Evolutionary conservation across 2,113 vertebrate genomes (phyloP).

Genomic region (Marmota monax): DNA sequence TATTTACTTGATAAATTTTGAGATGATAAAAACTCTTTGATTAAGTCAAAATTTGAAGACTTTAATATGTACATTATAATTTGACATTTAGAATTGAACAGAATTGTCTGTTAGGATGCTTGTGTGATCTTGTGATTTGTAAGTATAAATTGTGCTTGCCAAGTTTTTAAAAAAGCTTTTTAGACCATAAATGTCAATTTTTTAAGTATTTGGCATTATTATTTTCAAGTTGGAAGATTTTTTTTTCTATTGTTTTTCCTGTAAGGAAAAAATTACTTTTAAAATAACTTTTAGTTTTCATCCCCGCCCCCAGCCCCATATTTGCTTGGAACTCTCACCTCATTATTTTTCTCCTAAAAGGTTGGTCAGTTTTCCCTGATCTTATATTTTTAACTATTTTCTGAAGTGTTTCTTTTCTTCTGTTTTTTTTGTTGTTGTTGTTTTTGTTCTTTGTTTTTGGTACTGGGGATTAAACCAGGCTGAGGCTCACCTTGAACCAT

Average conservation of each 20-base stretch:
- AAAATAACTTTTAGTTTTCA: background rate
- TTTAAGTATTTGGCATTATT: slow-evolving; percentile 30
- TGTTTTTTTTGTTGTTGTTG: too few species aligned
- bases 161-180: background rate
- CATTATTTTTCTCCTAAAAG: slow-evolving; percentile 10
- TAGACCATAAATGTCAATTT: background rate
- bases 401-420: background rate
- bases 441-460: too few species aligned
- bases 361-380: background rate
- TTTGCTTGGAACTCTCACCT: slow-evolving; percentile 13
- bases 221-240: slow-evolving; percentile 21
- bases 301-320: background rate
- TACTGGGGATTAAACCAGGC: too few species aligned
- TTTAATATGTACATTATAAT: background rate
- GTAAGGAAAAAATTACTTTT: slow-evolving; percentile 17
- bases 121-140: background rate
- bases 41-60: background rate
- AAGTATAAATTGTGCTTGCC: background rate
- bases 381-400: slow-evolving; percentile 51
- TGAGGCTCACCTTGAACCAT: too few species aligned
- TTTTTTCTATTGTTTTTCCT: background rate
- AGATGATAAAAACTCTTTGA: background rate
- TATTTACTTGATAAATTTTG: background rate
- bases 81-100: slow-evolving; percentile 1
- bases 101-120: background rate